These are phyloP conservation scores for Chroicocephalus ridibundus DNA, from an alignment of 2,113 vertebrate genomes.

Conservation along the genomic window DNA sequence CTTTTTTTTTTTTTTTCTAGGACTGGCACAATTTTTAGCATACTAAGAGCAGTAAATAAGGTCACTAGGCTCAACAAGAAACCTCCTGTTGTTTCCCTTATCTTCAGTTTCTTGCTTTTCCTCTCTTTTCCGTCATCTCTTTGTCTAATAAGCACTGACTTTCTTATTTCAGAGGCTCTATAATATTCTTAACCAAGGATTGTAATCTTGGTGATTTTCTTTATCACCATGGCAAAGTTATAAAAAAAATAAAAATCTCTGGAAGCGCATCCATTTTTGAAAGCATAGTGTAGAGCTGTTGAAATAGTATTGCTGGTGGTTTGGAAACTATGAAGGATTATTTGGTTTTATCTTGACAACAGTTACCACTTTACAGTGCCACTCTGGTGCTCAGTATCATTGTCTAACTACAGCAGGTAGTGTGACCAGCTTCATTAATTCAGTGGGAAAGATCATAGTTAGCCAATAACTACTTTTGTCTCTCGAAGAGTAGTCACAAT, in stretches of 20 bases:
- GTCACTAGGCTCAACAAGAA: slow-evolving; percentile 51
- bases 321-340: background rate
- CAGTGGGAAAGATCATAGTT: background rate
- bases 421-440: background rate
- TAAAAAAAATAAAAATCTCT: background rate
- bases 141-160: slow-evolving; percentile 69
- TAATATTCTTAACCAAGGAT: slow-evolving; percentile 57
- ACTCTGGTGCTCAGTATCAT: background rate
- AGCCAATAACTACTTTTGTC: background rate
- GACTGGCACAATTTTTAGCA: slow-evolving; percentile 42
- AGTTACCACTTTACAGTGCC: background rate
- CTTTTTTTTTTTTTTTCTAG: background rate
- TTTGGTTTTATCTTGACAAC: background rate
- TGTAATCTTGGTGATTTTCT: slow-evolving; percentile 59
- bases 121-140: slow-evolving; percentile 1
- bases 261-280: slow-evolving; percentile 3
- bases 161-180: slow-evolving; percentile 52
- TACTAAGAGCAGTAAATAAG: slow-evolving; percentile 57
- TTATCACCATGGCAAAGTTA: slow-evolving; percentile 41
- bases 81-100: slow-evolving; percentile 43
- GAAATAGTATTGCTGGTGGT: background rate
- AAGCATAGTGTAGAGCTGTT: slow-evolving; percentile 3
- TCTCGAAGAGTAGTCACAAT: background rate
- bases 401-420: background rate
- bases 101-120: slow-evolving; percentile 29